Percentiles rank a stretch among this genome's conserved stretches.
Evolutionary conservation across 2,888 invertebrate species (phyloP).

Genomic region (Pyrgus malvae): DNA sequence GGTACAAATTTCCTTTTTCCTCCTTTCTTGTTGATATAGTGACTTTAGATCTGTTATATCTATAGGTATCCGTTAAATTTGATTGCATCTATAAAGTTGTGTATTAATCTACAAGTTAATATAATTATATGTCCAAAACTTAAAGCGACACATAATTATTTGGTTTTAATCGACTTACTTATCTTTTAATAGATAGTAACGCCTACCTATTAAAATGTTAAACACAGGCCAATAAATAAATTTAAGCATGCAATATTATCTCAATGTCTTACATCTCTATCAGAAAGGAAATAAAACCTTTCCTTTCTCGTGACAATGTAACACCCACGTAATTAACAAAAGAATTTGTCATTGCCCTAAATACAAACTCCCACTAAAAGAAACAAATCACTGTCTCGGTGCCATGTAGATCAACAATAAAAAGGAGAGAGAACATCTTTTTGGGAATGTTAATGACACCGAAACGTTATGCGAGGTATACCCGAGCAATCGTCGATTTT

Average conservation of each 20-base stretch:
- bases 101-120: too few species aligned
- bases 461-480: constrained; percentile 17
- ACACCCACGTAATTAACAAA: constrained; percentile 28
- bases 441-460: constrained; percentile 26
- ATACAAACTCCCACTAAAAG: constrained; percentile 27
- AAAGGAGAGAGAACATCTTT: constrained; percentile 25
- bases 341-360: constrained; percentile 28
- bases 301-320: constrained; percentile 23
- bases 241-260: constrained; percentile 13
- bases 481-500: constrained; percentile 27
- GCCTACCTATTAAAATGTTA: background rate
- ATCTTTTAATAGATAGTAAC: too few species aligned
- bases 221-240: constrained; percentile 13
- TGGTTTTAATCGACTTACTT: too few species aligned
- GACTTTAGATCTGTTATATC: too few species aligned
- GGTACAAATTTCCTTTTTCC: too few species aligned
- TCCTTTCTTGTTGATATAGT: too few species aligned
- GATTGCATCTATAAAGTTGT: too few species aligned
- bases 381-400: constrained; percentile 24
- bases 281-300: constrained; percentile 24
- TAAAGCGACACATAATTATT: too few species aligned
- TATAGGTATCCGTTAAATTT: too few species aligned
- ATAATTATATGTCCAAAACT: too few species aligned
- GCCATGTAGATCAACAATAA: constrained; percentile 25
- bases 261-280: constrained; percentile 22